Conservation (phyloP, 2,888 invertebrate genomes). For the Cancer borealis region DNA sequence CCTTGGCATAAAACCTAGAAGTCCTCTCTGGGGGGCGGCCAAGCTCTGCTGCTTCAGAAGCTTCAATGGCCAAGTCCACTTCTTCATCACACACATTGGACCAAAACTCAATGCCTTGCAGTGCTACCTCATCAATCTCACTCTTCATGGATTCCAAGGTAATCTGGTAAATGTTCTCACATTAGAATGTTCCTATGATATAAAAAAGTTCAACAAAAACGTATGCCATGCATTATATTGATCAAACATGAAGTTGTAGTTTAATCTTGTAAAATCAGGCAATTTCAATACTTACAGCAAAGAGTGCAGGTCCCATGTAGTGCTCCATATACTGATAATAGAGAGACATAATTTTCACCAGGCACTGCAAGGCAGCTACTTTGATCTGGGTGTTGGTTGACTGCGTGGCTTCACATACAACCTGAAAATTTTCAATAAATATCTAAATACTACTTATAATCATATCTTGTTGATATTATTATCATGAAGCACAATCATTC, state of each 20-base stretch:
- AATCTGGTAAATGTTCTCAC: slow-evolving; percentile 83
- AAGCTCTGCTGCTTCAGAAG: slow-evolving; percentile 94
- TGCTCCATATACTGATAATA: slow-evolving; percentile 99
- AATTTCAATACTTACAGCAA: slow-evolving; percentile 85
- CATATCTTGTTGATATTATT: too few species aligned
- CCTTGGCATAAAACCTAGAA: slow-evolving; percentile 98
- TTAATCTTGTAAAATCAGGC: neutral
- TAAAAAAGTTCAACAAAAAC: too few species aligned
- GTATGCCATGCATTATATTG: too few species aligned
- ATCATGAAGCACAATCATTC: too few species aligned
- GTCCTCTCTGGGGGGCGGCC: slow-evolving; percentile 96
- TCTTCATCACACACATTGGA: slow-evolving; percentile 99
- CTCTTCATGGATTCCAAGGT: slow-evolving; percentile 99
- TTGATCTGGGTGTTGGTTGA: slow-evolving; percentile 93
- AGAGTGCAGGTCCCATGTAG: slow-evolving; percentile 98
- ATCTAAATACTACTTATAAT: neutral
- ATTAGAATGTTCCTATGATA: neutral
- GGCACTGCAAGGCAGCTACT: slow-evolving; percentile 98
- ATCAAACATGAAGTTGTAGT: neutral
- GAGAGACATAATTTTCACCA: slow-evolving; percentile 98
- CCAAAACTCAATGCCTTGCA: slow-evolving; percentile 99
- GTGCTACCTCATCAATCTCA: slow-evolving; percentile 95
- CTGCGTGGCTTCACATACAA: slow-evolving; percentile 99
- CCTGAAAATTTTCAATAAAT: slow-evolving; percentile 82
- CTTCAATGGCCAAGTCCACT: slow-evolving; percentile 95